Percentiles rank a stretch among this genome's conserved stretches.
Evolutionary conservation across 2,888 invertebrate genomes (phyloP).

Genomic region (Rotaria magnacalcarata): DNA sequence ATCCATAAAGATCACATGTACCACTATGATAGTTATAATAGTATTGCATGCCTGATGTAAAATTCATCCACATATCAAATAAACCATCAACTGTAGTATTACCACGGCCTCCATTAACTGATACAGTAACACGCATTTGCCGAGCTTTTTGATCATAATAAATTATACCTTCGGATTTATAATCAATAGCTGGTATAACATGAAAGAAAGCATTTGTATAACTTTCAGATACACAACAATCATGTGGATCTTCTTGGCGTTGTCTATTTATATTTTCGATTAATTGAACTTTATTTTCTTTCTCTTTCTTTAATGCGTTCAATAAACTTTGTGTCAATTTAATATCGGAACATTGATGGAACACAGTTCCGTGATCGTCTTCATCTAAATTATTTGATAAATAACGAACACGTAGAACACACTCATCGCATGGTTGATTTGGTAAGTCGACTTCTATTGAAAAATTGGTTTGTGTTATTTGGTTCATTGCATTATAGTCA

Average conservation of each 20-base stretch:
- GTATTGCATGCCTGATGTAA: conserved; percentile 23
- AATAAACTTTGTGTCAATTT: background rate
- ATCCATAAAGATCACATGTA: conserved; percentile 6
- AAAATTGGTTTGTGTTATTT: conserved; percentile 37
- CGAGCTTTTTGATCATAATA: background rate
- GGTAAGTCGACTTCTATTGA: background rate
- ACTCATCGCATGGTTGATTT: background rate
- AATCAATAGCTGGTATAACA: background rate
- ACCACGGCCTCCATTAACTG: background rate
- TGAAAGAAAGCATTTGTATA: background rate
- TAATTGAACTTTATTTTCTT: background rate
- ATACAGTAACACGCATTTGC: background rate
- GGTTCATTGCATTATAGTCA: conserved; percentile 31
- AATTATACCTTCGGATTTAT: background rate
- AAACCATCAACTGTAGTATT: background rate
- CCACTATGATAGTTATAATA: conserved; percentile 9
- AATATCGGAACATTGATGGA: conserved; percentile 27
- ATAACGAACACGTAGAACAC: conserved; percentile 24
- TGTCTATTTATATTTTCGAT: background rate
- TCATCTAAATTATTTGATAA: conserved; percentile 20
- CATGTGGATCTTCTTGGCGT: background rate
- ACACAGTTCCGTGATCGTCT: conserved; percentile 13
- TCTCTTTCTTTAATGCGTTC: background rate
- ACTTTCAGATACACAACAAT: conserved; percentile 23
- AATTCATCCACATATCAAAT: conserved; percentile 36